These are phyloP conservation scores for Sebastes kiyomatsui DNA, from an alignment of 2,797 vertebrate genomes.

Conservation along the genomic window DNA sequence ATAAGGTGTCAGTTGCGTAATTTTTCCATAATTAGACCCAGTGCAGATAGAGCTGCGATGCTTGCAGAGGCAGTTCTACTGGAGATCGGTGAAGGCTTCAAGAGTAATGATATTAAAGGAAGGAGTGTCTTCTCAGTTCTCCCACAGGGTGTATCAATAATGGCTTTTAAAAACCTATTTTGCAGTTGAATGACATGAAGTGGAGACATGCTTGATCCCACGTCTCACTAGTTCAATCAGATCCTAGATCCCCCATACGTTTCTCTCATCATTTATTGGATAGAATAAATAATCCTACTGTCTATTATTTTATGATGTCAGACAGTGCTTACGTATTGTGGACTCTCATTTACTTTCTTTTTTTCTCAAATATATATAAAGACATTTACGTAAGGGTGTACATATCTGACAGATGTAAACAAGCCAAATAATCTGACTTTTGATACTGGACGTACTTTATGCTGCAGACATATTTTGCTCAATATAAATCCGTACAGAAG, in stretches of 20 bases:
- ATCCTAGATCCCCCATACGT: background rate
- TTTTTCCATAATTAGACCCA: background rate
- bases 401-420: background rate
- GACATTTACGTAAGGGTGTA: background rate
- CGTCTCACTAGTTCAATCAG: background rate
- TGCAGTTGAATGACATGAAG: background rate
- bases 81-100: background rate
- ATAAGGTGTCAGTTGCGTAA: background rate
- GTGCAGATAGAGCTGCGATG: background rate
- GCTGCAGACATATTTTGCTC: background rate
- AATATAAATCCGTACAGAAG: background rate
- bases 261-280: background rate
- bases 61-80: background rate
- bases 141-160: background rate
- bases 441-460: background rate
- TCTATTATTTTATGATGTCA: background rate
- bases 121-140: background rate
- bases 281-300: background rate
- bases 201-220: too few relatives aligned
- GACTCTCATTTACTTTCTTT: background rate
- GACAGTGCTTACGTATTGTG: background rate
- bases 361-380: background rate
- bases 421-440: background rate
- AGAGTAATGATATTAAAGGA: background rate
- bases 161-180: background rate